Evolutionary conservation across 2,113 vertebrate genomes (phyloP), one percentile per base, ranked within the genome.

Genomic region (Alethe castanea): DNA sequence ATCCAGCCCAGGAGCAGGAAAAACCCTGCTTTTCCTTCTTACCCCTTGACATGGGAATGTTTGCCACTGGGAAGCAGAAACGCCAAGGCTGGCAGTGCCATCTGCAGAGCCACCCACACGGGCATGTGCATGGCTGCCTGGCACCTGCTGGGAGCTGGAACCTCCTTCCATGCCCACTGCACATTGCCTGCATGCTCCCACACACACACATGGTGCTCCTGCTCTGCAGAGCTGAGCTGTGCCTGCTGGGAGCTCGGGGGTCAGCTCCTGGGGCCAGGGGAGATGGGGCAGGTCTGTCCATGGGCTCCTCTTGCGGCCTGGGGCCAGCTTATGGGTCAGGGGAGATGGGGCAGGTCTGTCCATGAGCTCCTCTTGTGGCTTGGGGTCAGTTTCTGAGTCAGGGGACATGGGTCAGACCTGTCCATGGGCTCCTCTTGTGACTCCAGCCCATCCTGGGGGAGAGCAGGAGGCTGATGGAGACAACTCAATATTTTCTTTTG

Each of bases 1-100:
- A 38, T 11, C 12, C 61, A 72, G 52, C 19, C 61, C 16, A 19
- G n/a, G 22, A 85, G 13, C 14, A 5, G 0, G 2, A 6, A 1
- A 69, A 88, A 77, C 45, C 62, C 62, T 38, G 22, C 8, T 85
- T 64, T 66, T 45, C 42, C 62, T 35, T 38, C 56, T n/a, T 45
- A 0, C 45, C 48, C 36, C 5, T 5, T 35, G 74, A 6, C 5
- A 6, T 0, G 5, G 69, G 47, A 65, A 13, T 0, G 0, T 59
- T 80, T 90, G 38, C 88, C 70, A 6, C 20, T 12, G 69, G 69
- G 64, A 60, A 78, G 66, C 40, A 83, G 50, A 24, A 38, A 23
- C 1, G 3, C 16, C 31, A 10, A 38, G 40, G 72, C 72, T 23
- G 9, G 80, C 50, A 0, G 2, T 66, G 74, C 77, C 92, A 67